A percentile compares a stretch with the other conserved stretches of the same genome.
phyloP scores from a whole-genome alignment of 2,113 vertebrate species.

The Tinamus guttatus region DNA sequence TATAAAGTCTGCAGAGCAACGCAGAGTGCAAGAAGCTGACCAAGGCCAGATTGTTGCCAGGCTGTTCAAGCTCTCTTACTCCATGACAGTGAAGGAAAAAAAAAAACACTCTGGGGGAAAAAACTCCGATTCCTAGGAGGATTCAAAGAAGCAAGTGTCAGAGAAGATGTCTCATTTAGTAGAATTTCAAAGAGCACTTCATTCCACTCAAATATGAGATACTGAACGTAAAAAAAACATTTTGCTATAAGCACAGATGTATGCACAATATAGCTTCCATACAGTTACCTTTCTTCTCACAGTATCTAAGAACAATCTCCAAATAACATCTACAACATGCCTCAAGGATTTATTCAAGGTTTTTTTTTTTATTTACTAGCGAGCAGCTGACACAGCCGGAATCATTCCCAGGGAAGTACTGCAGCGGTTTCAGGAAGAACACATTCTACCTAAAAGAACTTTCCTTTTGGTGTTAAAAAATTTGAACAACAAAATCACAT shows the following conservation, averaged over 20 bases:
- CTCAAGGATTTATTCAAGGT: background rate
- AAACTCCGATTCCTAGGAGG: background rate
- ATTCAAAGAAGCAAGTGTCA: background rate
- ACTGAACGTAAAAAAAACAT: background rate
- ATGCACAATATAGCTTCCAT: background rate
- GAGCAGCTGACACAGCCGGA: background rate
- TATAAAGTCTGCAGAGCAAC: background rate
- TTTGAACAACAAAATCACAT: background rate
- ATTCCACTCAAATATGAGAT: background rate
- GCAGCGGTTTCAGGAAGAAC: background rate
- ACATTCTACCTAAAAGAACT: background rate
- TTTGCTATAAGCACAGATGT: background rate
- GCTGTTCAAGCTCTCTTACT: background rate
- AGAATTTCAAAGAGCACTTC: background rate
- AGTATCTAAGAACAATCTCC: background rate
- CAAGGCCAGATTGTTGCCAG: background rate
- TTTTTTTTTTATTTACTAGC: background rate
- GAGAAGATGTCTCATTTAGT: background rate
- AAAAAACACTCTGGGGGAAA: background rate
- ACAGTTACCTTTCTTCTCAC: background rate
- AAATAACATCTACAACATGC: background rate
- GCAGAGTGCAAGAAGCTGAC: background rate
- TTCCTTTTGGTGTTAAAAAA: background rate
- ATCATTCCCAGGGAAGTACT: background rate
- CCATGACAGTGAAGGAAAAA: background rate